Evolutionary conservation across 2,888 invertebrate genomes (phyloP), one percentile per base, ranked within the genome.

Genomic region (Aspidiotus destructor): DNA sequence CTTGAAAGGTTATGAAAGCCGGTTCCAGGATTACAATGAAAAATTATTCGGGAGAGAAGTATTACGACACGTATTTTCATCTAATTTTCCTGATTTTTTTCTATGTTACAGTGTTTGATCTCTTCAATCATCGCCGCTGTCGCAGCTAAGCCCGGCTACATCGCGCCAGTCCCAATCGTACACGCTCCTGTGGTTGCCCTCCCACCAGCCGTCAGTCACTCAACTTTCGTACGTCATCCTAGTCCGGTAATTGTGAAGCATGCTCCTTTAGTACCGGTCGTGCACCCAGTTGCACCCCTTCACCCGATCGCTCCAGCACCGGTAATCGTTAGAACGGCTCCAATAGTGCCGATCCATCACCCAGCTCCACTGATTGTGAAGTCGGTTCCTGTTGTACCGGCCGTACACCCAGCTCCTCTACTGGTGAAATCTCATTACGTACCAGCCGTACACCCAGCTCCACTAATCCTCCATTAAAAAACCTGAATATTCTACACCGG

Each of bases 51-150:
- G 28, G 28, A 28, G 5, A 28, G 5, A 28, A 28, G 28, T 28
- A 5, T 28, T 28, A 3, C 28, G 28, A 28, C 28, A 28, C 28
- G 28, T 3, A 28, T 5, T 28, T 28, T 28, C 28, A 28, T 28
- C 1, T 28, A 28, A 28, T 28, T 28, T 28, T 28, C 28, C 28
- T 28, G 28, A 28, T 28, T 28, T 5, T 28, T 28, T 5, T 28
- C 28, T 42, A 8, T 58, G 41, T 60, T 75, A 17, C 77, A 83
- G 83, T 53, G 42, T n/a, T 42, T 69, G 55, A 62, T 69, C 62
- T 69, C 69, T 55, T 40, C 62, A 28, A 75, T 83, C 72, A 78
- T 78, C 67, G 78, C 82, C 76, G 77, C 78, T 17, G 28, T 60
- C 48, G 52, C 57, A 9, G 62, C 62, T 8, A 44, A 69, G 62